Conservation (phyloP, 2,113 vertebrate genomes). For the Clarias macrocephalus region DNA sequence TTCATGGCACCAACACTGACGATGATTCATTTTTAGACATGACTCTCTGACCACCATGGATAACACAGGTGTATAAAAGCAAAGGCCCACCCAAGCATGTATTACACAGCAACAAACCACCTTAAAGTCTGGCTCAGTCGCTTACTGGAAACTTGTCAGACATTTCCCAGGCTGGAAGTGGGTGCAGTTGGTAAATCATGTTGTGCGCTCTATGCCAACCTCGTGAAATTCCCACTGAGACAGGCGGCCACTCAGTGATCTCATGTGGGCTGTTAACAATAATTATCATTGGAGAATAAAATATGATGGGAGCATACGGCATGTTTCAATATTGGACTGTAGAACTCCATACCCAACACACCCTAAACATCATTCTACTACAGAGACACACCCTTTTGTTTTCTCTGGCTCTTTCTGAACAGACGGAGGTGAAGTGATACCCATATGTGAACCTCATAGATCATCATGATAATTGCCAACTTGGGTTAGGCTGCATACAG, state of each 20-base stretch:
- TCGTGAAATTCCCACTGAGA: constrained; percentile 25
- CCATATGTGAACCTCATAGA: constrained; percentile 24
- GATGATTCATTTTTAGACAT: constrained; percentile 24
- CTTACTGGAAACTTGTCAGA: constrained; percentile 63
- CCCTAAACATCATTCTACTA: constrained; percentile 42
- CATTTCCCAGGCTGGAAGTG: constrained; percentile 56
- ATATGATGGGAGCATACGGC: constrained; percentile 60
- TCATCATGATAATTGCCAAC: constrained; percentile 19
- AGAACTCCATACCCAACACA: constrained; percentile 5
- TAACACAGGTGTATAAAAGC: constrained; percentile 19
- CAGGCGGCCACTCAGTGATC: constrained; percentile 59
- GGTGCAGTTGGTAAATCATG: constrained; percentile 64
- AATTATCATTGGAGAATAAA: constrained; percentile 64
- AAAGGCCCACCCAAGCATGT: neutral
- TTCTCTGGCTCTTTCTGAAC: constrained; percentile 41
- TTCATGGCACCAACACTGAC: neutral
- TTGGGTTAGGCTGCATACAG: neutral
- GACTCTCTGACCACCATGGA: neutral
- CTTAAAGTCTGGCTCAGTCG: constrained; percentile 30
- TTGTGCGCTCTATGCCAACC: constrained; percentile 41
- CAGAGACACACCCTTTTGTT: constrained; percentile 32
- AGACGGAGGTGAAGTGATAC: neutral
- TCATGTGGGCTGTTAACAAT: constrained; percentile 67
- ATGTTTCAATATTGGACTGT: constrained; percentile 56
- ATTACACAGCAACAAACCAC: constrained; percentile 1